These are phyloP conservation scores for Thera obeliscata DNA, from an alignment of 2,888 invertebrate genomes.

Conservation along the genomic window DNA sequence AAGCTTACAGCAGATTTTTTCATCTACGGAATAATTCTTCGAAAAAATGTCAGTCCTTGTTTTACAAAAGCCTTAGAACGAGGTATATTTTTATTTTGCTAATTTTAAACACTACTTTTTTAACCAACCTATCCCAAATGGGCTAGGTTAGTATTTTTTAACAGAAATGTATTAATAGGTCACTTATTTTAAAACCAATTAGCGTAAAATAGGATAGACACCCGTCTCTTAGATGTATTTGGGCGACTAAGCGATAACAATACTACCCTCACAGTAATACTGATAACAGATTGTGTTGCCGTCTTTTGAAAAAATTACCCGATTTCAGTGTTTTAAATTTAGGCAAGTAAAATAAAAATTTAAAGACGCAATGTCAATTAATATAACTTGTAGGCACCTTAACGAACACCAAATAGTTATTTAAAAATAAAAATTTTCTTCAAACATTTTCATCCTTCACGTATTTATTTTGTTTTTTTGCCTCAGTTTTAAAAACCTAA, in stretches of 20 bases:
- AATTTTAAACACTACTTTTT: not conserved
- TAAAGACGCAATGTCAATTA: too few relatives aligned
- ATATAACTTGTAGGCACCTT: too few relatives aligned
- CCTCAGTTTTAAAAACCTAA: too few relatives aligned
- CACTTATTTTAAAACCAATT: conserved; percentile 9
- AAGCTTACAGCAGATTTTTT: too few relatives aligned
- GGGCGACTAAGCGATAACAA: conserved; percentile 26
- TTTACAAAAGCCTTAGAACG: too few relatives aligned
- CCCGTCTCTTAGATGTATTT: conserved; percentile 22
- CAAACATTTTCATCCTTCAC: too few relatives aligned
- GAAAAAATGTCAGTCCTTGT: too few relatives aligned
- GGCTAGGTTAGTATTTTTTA: conserved; percentile 7
- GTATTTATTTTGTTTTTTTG: too few relatives aligned
- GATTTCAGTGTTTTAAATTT: not conserved
- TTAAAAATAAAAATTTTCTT: too few relatives aligned
- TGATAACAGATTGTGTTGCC: conserved; percentile 24
- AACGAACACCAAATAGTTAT: too few relatives aligned
- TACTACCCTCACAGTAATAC: conserved; percentile 29
- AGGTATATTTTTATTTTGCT: not conserved
- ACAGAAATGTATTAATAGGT: not conserved
- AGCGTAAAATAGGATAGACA: conserved; percentile 15
- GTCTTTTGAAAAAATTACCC: not conserved
- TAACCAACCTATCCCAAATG: conserved; percentile 6
- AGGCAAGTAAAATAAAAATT: too few relatives aligned
- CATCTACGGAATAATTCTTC: too few relatives aligned